phyloP scores from a whole-genome alignment of 2,113 vertebrate species.

The Chaetodon auriga region DNA sequence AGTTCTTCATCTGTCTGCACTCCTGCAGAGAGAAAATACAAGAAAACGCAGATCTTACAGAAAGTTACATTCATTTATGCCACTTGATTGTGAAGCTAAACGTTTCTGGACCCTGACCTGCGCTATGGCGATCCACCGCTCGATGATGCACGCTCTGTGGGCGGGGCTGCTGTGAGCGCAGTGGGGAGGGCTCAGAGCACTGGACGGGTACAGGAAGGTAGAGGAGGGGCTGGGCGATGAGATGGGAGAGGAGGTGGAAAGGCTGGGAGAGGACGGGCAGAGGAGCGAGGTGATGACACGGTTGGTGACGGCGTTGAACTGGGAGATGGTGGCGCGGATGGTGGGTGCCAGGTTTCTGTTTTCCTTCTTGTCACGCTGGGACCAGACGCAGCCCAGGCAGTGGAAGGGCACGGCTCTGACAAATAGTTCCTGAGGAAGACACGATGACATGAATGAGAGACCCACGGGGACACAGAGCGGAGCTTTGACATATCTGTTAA shows the following conservation, averaged over 20 bases:
- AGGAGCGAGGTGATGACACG: conserved; percentile 90
- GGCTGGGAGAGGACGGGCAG: conserved; percentile 56
- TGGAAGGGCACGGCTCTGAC: conserved; percentile 85
- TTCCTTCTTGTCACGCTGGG: conserved; percentile 91
- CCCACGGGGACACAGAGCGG: not conserved
- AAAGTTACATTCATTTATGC: not conserved
- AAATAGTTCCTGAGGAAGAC: conserved; percentile 86
- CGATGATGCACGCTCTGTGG: conserved; percentile 85
- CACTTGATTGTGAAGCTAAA: not conserved
- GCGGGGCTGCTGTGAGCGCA: conserved; percentile 60
- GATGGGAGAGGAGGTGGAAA: conserved; percentile 61
- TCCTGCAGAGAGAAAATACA: conserved; percentile 72
- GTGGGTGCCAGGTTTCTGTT: conserved; percentile 83
- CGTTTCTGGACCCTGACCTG: conserved; percentile 80
- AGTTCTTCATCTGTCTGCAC: conserved; percentile 88
- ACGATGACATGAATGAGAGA: fast-evolving
- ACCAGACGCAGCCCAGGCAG: conserved; percentile 93
- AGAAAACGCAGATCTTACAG: not conserved
- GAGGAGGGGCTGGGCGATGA: conserved; percentile 55
- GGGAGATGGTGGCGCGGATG: conserved; percentile 90
- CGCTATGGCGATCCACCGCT: conserved; percentile 90
- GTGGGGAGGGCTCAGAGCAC: conserved; percentile 61
- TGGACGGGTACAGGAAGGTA: conserved; percentile 62
- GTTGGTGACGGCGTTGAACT: conserved; percentile 90
- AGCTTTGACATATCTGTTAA: not conserved